Base-by-base conservation (phyloP, 2,888 invertebrate species). In the Poecilus cupreus region DNA sequence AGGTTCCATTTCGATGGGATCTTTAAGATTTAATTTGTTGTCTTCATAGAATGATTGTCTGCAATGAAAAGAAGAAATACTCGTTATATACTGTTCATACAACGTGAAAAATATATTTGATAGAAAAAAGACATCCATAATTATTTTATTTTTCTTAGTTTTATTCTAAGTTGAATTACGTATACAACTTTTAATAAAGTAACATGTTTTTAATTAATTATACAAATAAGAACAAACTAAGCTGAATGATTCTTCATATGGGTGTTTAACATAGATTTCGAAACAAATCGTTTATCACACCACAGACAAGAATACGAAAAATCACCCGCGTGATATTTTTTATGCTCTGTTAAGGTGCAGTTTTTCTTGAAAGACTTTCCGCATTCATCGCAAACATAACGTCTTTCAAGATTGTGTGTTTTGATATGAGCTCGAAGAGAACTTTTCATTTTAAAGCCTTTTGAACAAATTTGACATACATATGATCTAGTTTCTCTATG, bases 291-390 rank as follows among this genome's bases (percentile, higher is more conserved):
- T 60, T 82, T 80, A 39, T 75, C 22, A 75, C 84, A 84, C 26
- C 54, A 39, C 43, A 77, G 43, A 78, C 83, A 84, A 6, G 79
- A 37, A 75, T 85, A 87, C 3, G 87, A 87, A 82, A 86, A 84
- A 68, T 87, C 90, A 80, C 91, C 91, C 85, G 90, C 90, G 89
- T 91, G 91, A 87, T 91, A 91, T 87, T 91, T 88, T 86, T 91
- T 91, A 86, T 92, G 91, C 83, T 91, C 91, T 83, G 90, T 91
- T 81, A 91, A 90, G 74, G 91, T 91, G 83, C 90, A 91, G 13
- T 90, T 88, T 87, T 91, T 91, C 51, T 89, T 89, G 89, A 91
- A 91, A n/a, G 90, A 90, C 87, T 91, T 91, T 16, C 90, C 90
- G 88, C 91, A 91, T 86, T 90, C 89, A 83, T 90, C 88, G 86